Conservation (phyloP, 1,140 invertebrate genomes). For the Oppia nitens region DNA sequence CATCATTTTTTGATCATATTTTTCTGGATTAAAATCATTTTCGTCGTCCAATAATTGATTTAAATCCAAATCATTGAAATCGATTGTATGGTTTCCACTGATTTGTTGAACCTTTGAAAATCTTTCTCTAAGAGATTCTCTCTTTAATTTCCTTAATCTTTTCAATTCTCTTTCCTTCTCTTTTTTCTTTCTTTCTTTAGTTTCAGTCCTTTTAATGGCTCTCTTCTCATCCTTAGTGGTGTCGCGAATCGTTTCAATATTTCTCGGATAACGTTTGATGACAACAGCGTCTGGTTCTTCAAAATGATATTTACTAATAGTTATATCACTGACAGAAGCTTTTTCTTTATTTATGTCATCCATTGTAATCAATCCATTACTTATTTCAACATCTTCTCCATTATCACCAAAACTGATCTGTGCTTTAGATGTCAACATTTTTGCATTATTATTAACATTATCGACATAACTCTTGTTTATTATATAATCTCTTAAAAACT, state of each 20-base stretch:
- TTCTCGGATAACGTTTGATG: constrained; percentile 16
- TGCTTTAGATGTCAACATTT: neutral
- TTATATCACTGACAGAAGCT: constrained; percentile 11
- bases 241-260: constrained; percentile 13
- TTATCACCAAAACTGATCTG: neutral
- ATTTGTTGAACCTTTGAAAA: constrained; percentile 69
- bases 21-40: constrained; percentile 80
- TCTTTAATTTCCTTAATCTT: constrained; percentile 63
- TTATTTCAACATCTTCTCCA: constrained; percentile 6
- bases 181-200: constrained; percentile 53
- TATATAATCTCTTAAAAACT: constrained; percentile 80
- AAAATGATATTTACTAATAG: constrained; percentile 11
- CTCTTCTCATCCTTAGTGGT: constrained; percentile 44
- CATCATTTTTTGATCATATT: constrained; percentile 72
- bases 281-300: constrained; percentile 13
- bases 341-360: too few species aligned
- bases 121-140: constrained; percentile 77
- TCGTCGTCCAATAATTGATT: constrained; percentile 23
- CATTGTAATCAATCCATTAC: constrained; percentile 1
- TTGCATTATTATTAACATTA: constrained; percentile 19
- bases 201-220: constrained; percentile 55
- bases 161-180: constrained; percentile 55
- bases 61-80: constrained; percentile 35
- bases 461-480: constrained; percentile 57
- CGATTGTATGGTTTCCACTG: constrained; percentile 49